A percentile compares a stretch with the other conserved stretches of the same genome.
These are phyloP conservation scores for Andinoacara biseriatus DNA, from an alignment of 2,113 vertebrate species.

Conservation along the genomic window DNA sequence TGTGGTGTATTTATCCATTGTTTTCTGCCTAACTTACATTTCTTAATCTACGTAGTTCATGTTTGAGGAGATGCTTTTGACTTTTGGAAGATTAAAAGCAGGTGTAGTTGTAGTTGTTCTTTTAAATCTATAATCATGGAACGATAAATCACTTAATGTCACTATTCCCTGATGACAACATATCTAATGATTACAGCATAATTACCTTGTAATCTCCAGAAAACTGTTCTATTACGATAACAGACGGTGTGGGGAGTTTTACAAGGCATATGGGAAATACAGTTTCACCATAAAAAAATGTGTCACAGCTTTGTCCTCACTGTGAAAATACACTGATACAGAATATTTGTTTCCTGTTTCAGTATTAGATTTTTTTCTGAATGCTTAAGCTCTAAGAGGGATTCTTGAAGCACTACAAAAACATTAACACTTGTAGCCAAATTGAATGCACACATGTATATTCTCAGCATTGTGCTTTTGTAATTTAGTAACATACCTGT, in stretches of 20 bases:
- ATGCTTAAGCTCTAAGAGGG: background rate
- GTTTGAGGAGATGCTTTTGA: background rate
- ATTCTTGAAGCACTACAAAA: background rate
- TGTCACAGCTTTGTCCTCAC: background rate
- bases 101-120: background rate
- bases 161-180: background rate
- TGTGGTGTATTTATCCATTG: background rate
- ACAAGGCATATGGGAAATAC: background rate
- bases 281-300: background rate
- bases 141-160: background rate
- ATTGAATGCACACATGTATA: background rate
- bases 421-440: background rate
- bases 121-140: background rate
- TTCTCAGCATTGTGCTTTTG: background rate
- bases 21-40: background rate
- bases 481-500: background rate
- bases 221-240: background rate
- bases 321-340: background rate
- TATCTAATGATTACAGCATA: background rate
- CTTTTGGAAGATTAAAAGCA: background rate
- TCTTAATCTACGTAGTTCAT: background rate
- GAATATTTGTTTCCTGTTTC: background rate
- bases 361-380: background rate
- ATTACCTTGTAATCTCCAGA: background rate
- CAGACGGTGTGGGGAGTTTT: too few species aligned